Percentiles rank a stretch among this genome's conserved stretches.
phyloP scores from a whole-genome alignment of 2,888 invertebrate genomes.

The Eumacrocentrus americanus region DNA sequence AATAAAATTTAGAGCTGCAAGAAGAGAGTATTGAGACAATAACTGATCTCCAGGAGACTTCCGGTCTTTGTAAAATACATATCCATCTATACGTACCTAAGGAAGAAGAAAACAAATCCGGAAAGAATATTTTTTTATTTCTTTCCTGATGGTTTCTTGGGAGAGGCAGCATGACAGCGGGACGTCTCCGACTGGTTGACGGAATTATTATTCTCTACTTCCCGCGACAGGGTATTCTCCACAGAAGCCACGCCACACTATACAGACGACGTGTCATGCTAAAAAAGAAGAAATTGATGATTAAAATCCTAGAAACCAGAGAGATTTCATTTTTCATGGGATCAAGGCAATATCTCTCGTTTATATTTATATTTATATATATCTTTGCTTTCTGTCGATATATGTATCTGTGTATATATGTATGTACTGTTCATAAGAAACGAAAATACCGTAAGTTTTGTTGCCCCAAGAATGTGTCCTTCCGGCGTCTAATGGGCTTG shows the following conservation, averaged over 20 bases:
- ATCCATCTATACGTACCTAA: background rate
- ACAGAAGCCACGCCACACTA: no score
- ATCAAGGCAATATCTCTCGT: background rate
- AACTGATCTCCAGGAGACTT: background rate
- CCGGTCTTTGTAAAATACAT: background rate
- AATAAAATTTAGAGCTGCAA: background rate
- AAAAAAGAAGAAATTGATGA: background rate
- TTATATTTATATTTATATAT: background rate
- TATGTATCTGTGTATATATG: background rate
- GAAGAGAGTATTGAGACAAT: background rate
- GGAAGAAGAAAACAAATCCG: background rate
- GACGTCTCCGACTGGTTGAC: conserved; percentile 35
- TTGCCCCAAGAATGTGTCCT: conserved; percentile 1
- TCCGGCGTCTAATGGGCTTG: background rate
- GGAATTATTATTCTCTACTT: conserved; percentile 44
- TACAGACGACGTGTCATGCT: conserved; percentile 11
- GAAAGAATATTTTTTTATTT: background rate
- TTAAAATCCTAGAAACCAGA: background rate
- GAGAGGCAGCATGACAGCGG: conserved; percentile 10
- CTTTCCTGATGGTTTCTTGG: background rate
- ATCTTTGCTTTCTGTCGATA: background rate
- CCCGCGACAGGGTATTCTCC: conserved; percentile 30
- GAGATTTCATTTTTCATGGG: background rate
- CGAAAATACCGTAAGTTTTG: background rate
- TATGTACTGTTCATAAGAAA: background rate